phyloP scores from a whole-genome alignment of 1,140 invertebrate genomes.

The Yoshiicerus persimilis region DNA sequence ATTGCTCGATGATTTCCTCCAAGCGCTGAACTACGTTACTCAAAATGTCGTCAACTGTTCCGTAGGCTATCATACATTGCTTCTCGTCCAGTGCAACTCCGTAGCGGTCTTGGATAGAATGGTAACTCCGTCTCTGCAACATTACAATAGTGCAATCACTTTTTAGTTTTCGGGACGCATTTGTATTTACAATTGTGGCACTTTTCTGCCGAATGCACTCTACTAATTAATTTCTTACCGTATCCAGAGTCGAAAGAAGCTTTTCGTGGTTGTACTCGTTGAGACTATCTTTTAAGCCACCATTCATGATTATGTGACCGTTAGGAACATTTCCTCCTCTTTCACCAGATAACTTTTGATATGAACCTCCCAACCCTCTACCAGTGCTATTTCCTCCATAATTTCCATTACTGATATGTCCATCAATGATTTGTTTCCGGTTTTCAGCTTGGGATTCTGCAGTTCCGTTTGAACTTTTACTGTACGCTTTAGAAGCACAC shows the following conservation, averaged over 20 bases:
- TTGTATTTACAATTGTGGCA: background rate
- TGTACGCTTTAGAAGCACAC: background rate
- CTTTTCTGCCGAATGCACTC: background rate
- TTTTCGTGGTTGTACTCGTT: slow-evolving; percentile 1
- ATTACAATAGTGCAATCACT: background rate
- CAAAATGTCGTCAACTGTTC: slow-evolving; percentile 67
- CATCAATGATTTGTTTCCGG: background rate
- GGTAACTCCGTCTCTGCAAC: background rate
- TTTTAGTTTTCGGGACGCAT: too few species aligned
- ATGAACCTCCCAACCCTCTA: background rate
- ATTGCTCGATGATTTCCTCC: slow-evolving; percentile 68
- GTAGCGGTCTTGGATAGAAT: background rate
- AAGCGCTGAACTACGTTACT: slow-evolving; percentile 65
- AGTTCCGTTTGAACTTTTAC: background rate
- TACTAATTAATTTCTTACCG: background rate
- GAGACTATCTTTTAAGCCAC: background rate
- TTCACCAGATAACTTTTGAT: background rate
- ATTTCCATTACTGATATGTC: slow-evolving; percentile 10
- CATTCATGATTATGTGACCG: background rate
- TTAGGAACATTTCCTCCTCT: background rate
- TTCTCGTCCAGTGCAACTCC: slow-evolving; percentile 7
- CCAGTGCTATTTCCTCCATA: background rate
- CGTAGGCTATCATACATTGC: slow-evolving; percentile 57
- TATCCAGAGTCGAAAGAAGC: background rate
- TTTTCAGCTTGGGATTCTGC: background rate